Conservation (phyloP, 2,113 vertebrate genomes). For the Brachionichthys hirsutus region DNA sequence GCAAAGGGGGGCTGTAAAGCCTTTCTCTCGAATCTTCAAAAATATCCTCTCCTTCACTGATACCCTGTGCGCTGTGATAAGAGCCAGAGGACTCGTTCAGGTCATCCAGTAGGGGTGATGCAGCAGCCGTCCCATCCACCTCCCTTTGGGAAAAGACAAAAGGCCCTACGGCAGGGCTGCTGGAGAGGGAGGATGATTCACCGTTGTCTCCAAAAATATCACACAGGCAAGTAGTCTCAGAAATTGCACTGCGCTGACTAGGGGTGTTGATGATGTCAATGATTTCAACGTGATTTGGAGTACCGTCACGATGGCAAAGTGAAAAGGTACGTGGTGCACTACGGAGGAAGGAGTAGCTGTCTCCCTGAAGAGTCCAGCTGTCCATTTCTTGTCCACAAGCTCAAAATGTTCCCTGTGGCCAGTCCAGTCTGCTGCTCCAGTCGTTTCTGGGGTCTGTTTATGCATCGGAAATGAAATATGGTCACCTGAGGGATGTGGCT, state of each 20-base stretch:
- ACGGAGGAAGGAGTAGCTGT: conserved; percentile 76
- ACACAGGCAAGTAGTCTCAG: conserved; percentile 81
- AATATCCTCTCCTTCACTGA: conserved; percentile 82
- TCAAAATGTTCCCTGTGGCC: conserved; percentile 54
- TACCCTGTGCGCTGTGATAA: conserved; percentile 86
- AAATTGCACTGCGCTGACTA: conserved; percentile 69
- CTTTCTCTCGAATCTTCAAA: conserved; percentile 75
- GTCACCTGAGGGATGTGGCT: conserved; percentile 51
- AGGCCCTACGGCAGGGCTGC: conserved; percentile 60
- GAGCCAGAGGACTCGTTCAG: conserved; percentile 84
- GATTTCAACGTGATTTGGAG: conserved; percentile 79
- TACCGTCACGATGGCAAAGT: conserved; percentile 72
- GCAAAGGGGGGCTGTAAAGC: conserved; percentile 41
- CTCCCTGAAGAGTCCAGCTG: conserved; percentile 79
- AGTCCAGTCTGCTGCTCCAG: conserved; percentile 52
- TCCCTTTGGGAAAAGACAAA: conserved; percentile 58
- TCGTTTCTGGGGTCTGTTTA: conserved; percentile 48
- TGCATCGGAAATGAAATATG: conserved; percentile 61
- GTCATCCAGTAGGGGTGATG: conserved; percentile 67
- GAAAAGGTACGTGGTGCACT: conserved; percentile 69
- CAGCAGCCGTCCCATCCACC: conserved; percentile 42
- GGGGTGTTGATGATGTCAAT: conserved; percentile 78
- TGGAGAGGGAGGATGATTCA: conserved; percentile 68
- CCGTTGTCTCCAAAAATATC: conserved; percentile 81
- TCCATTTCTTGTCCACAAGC: conserved; percentile 75